A percentile compares a stretch with the other conserved stretches of the same genome.
These are phyloP conservation scores for Orchestia grillus DNA, from an alignment of 1,140 invertebrate genomes.

Conservation along the genomic window DNA sequence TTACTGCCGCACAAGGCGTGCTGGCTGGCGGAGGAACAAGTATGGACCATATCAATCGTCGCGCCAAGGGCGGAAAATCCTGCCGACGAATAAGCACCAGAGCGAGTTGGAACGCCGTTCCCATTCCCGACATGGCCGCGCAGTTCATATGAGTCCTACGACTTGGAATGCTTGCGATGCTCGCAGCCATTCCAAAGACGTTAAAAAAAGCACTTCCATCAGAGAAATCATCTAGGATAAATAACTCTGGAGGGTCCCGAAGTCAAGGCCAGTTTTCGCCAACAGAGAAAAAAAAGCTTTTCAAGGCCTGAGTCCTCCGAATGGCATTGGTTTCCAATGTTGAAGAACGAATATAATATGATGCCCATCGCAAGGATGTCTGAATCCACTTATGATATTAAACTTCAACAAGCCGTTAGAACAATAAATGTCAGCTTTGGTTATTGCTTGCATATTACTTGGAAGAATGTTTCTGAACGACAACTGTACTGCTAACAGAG, in stretches of 20 bases:
- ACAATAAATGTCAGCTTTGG: background rate
- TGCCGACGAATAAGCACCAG: background rate
- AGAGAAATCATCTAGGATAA: constrained; percentile 9
- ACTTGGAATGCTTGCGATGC: background rate
- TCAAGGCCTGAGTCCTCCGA: background rate
- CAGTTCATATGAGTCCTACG: background rate
- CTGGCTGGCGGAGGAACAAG: background rate
- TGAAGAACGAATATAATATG: background rate
- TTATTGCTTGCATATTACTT: background rate
- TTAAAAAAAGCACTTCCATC: background rate
- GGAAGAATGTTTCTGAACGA: background rate
- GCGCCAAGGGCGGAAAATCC: background rate
- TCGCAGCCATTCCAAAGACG: background rate
- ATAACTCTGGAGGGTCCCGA: background rate
- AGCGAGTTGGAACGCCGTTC: background rate
- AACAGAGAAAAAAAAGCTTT: background rate
- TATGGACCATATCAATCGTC: background rate
- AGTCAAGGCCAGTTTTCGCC: background rate
- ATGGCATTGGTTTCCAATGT: background rate
- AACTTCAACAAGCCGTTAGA: background rate
- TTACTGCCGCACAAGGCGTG: background rate
- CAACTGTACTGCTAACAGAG: background rate
- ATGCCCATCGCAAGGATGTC: background rate
- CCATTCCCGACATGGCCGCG: background rate
- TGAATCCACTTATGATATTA: background rate